Evolutionary conservation across 1,140 invertebrate species (phyloP).

Genomic region (Megathymus violae): DNA sequence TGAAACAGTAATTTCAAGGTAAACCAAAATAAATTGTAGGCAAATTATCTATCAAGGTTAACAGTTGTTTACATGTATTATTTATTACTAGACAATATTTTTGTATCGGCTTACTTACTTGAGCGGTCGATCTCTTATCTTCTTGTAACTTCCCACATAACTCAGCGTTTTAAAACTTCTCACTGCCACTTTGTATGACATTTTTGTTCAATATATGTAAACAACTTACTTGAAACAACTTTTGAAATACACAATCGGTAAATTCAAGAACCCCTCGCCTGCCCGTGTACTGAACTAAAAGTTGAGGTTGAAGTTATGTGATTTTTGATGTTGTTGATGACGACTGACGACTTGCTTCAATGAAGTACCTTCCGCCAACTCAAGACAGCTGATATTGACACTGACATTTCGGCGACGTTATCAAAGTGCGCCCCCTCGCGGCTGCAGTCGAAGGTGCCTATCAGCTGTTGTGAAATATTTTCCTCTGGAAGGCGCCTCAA

Average conservation of each 20-base stretch:
- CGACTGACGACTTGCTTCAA: conserved; percentile 1
- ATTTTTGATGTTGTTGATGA: conserved; percentile 31
- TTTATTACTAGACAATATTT: too few relatives aligned
- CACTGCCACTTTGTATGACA: conserved; percentile 65
- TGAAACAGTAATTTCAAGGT: too few relatives aligned
- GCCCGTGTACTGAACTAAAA: neutral
- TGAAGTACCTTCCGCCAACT: too few relatives aligned
- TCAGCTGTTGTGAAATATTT: conserved; percentile 70
- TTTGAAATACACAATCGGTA: neutral
- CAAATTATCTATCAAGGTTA: too few relatives aligned
- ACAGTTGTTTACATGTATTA: too few relatives aligned
- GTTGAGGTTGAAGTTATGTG: conserved; percentile 21
- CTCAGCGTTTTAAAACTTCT: conserved; percentile 64
- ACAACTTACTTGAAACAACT: too few relatives aligned
- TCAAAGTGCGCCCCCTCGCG: conserved; percentile 53
- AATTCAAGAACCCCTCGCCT: conserved; percentile 2
- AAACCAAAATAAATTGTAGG: too few relatives aligned
- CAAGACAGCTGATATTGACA: conserved; percentile 40
- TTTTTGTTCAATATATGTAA: conserved; percentile 39
- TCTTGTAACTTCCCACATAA: conserved; percentile 71
- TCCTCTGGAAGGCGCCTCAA: conserved; percentile 54
- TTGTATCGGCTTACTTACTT: conserved; percentile 57
- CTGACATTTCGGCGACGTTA: conserved; percentile 42
- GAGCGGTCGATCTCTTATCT: conserved; percentile 61
- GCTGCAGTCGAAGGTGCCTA: conserved; percentile 45